These are phyloP conservation scores for Apamea epomidion DNA, from an alignment of 2,888 invertebrate species.

Conservation along the genomic window DNA sequence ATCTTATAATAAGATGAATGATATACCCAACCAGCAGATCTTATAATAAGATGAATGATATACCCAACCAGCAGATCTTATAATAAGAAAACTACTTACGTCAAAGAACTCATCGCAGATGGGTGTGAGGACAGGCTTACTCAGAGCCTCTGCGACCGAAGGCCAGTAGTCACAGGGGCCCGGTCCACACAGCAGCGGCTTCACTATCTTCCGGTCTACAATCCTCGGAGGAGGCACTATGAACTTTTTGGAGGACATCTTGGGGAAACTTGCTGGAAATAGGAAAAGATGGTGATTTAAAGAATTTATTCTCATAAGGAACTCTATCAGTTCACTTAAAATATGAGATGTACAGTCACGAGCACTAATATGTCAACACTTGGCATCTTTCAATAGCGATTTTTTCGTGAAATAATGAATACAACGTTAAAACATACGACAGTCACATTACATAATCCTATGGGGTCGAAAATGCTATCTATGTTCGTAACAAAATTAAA, in stretches of 20 bases:
- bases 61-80: not conserved
- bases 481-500: no score
- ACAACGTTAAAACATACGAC: no score
- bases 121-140: conserved; percentile 78
- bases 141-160: conserved; percentile 80
- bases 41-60: no score
- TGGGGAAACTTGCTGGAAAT: conserved; percentile 18
- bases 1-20: not conserved
- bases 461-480: no score
- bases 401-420: no score
- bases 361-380: no score
- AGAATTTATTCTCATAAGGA: not conserved
- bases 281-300: not conserved
- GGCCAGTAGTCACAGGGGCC: conserved; percentile 85
- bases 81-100: conserved; percentile 70
- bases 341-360: no score
- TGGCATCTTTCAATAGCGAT: no score
- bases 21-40: not conserved
- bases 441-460: no score
- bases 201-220: conserved; percentile 76
- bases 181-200: conserved; percentile 83
- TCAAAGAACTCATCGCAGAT: conserved; percentile 82
- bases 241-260: conserved; percentile 73
- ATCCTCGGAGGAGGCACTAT: conserved; percentile 78
- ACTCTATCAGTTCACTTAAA: not conserved